Conservation (phyloP, 2,113 vertebrate genomes). For the Dunckerocampus dactyliophorus region DNA sequence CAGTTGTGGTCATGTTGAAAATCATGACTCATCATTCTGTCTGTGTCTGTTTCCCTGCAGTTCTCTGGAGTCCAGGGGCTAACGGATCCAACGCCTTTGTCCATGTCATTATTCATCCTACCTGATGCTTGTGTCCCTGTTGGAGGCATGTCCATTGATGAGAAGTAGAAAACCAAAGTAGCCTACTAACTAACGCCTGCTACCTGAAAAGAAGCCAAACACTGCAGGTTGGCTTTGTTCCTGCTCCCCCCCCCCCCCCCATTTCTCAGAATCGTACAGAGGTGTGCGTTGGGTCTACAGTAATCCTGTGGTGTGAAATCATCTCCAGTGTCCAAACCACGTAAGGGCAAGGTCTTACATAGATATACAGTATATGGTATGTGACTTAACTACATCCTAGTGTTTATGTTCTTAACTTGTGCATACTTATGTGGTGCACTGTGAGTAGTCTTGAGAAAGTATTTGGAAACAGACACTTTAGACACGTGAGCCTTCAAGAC, state of each 20-base stretch:
- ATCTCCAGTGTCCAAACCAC: conserved; percentile 14
- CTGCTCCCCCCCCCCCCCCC: conserved; percentile 7
- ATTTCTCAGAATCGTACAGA: conserved; percentile 27
- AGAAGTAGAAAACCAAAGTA: conserved; percentile 53
- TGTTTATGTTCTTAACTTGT: not conserved
- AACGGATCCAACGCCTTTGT: conserved; percentile 22
- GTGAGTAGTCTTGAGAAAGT: conserved; percentile 4
- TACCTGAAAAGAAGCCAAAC: conserved; percentile 39
- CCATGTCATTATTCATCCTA: conserved; percentile 19
- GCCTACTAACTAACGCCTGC: conserved; percentile 50
- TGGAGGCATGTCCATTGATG: conserved; percentile 39
- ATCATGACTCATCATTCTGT: not conserved
- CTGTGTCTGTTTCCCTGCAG: conserved; percentile 42
- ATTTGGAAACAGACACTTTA: not conserved
- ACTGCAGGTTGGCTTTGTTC: conserved; percentile 27
- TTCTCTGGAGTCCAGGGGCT: conserved; percentile 74
- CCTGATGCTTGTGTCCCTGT: conserved; percentile 33
- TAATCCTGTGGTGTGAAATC: conserved; percentile 13
- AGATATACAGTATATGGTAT: not conserved
- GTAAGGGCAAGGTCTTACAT: conserved; percentile 4
- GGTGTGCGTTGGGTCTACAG: conserved; percentile 27
- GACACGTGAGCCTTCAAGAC: not conserved
- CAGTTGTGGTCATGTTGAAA: too few relatives aligned
- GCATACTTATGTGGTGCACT: not conserved
- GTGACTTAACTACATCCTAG: conserved; percentile 7